phyloP scores from a whole-genome alignment of 2,888 invertebrate genomes.

The Drosophila vallismaia region DNA sequence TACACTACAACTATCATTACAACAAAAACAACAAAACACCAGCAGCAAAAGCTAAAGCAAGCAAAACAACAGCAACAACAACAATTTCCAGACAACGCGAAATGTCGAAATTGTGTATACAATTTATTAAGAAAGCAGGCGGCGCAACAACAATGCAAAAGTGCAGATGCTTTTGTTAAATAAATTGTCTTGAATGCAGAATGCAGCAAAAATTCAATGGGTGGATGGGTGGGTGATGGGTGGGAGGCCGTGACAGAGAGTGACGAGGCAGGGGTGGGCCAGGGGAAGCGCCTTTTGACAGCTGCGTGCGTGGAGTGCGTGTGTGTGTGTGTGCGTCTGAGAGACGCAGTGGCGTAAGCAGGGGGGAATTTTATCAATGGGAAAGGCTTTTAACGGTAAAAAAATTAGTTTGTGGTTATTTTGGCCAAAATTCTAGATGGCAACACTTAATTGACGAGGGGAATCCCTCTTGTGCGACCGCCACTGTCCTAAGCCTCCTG shows the following conservation, averaged over 20 bases:
- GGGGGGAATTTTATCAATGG: constrained; percentile 1
- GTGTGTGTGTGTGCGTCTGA: constrained; percentile 34
- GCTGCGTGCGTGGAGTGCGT: constrained; percentile 40
- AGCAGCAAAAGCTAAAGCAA: constrained; percentile 36
- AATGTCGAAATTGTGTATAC: constrained; percentile 67
- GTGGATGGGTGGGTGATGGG: constrained; percentile 35
- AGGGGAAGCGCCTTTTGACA: constrained; percentile 48
- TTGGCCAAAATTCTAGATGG: neutral
- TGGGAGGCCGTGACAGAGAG: constrained; percentile 37
- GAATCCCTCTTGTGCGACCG: neutral
- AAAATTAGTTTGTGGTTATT: constrained; percentile 29
- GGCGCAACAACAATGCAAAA: constrained; percentile 50
- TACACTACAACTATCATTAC: constrained; percentile 58
- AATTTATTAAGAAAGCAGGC: constrained; percentile 55
- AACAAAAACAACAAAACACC: constrained; percentile 44
- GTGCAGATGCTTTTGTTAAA: constrained; percentile 58
- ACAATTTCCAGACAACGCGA: constrained; percentile 41
- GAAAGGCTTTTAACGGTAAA: neutral
- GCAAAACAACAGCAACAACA: constrained; percentile 23
- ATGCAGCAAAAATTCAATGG: constrained; percentile 31
- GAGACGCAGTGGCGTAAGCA: constrained; percentile 14
- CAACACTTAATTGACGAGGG: neutral
- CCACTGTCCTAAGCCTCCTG: neutral
- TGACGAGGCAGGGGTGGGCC: constrained; percentile 1
- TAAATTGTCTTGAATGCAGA: constrained; percentile 55